Conservation (phyloP, 2,797 vertebrate species). For the Menidia menidia region DNA sequence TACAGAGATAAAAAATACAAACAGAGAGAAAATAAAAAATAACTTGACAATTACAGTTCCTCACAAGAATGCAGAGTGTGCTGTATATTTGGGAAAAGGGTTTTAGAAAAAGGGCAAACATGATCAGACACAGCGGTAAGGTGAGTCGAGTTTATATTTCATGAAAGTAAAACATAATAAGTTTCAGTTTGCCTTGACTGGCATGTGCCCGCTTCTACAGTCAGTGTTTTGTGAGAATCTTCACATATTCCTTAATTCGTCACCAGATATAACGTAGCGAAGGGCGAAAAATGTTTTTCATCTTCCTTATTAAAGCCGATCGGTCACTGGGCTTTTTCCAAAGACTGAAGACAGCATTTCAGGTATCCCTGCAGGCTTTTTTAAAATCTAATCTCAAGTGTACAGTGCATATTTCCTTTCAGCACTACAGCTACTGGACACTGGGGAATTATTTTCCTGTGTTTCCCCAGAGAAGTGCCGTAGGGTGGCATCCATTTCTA, state of each 20-base stretch:
- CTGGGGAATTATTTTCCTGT: slow-evolving; percentile 20
- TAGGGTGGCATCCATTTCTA: slow-evolving; percentile 47
- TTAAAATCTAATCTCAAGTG: slow-evolving; percentile 33
- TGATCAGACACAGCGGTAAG: slow-evolving; percentile 4
- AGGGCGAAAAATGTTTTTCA: slow-evolving; percentile 16
- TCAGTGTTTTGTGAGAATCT: slow-evolving; percentile 33
- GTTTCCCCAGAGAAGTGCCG: slow-evolving; percentile 13
- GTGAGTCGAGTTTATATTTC: slow-evolving; percentile 29
- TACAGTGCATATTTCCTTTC: slow-evolving; percentile 51
- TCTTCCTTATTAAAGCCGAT: slow-evolving; percentile 30
- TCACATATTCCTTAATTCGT: slow-evolving; percentile 35
- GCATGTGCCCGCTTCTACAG: slow-evolving; percentile 27
- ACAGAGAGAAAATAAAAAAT: slow-evolving; percentile 63
- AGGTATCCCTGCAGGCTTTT: slow-evolving; percentile 42
- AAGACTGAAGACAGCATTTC: slow-evolving; percentile 31
- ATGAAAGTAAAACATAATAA: slow-evolving; percentile 25
- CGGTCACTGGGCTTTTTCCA: slow-evolving; percentile 7
- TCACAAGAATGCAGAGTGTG: slow-evolving; percentile 61
- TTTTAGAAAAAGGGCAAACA: neutral
- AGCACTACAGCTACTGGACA: slow-evolving; percentile 29
- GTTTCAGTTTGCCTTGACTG: slow-evolving; percentile 38
- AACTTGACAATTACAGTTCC: slow-evolving; percentile 48
- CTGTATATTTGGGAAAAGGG: slow-evolving; percentile 22
- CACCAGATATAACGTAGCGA: slow-evolving; percentile 31
- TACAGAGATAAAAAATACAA: slow-evolving; percentile 52